phyloP scores from a whole-genome alignment of 2,888 invertebrate species.

The Tetragonula carbonaria region DNA sequence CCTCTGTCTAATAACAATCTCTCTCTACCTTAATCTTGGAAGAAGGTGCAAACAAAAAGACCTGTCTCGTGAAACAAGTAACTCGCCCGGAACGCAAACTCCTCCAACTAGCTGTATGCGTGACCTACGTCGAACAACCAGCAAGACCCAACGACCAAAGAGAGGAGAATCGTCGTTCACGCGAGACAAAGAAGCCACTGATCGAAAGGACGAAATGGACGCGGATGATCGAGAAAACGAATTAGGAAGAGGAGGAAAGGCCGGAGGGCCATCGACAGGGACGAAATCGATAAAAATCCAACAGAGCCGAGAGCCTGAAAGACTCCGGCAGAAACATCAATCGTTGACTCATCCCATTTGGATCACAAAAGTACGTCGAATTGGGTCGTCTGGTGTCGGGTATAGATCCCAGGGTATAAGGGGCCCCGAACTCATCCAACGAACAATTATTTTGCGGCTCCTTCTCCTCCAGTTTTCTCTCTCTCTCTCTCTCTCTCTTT shows the following conservation, averaged over 20 bases:
- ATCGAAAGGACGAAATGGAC: neutral
- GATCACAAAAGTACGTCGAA: conserved; percentile 80
- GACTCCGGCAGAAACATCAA: conserved; percentile 72
- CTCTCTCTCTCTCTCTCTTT: conserved; percentile 31
- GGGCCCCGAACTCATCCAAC: conserved; percentile 70
- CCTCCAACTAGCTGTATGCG: neutral
- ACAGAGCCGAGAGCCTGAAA: conserved; percentile 49
- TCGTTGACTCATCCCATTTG: conserved; percentile 80
- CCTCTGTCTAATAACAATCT: neutral
- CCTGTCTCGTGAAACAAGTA: neutral
- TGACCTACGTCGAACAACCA: neutral
- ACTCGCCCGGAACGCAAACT: neutral
- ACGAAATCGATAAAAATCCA: conserved; percentile 71
- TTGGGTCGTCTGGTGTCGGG: conserved; percentile 77
- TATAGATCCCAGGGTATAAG: conserved; percentile 60
- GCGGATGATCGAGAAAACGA: conserved; percentile 42
- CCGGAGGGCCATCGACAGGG: conserved; percentile 56
- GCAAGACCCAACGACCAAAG: conserved; percentile 20
- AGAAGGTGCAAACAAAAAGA: neutral
- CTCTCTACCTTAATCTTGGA: neutral
- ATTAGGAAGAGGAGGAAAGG: conserved; percentile 37
- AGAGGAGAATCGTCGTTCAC: conserved; percentile 16
- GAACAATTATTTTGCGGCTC: conserved; percentile 80
- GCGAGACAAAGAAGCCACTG: conserved; percentile 8
- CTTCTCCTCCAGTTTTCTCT: conserved; percentile 38